phyloP scores from a whole-genome alignment of 2,888 invertebrate genomes.

The Pristionchus arcanus region DNA sequence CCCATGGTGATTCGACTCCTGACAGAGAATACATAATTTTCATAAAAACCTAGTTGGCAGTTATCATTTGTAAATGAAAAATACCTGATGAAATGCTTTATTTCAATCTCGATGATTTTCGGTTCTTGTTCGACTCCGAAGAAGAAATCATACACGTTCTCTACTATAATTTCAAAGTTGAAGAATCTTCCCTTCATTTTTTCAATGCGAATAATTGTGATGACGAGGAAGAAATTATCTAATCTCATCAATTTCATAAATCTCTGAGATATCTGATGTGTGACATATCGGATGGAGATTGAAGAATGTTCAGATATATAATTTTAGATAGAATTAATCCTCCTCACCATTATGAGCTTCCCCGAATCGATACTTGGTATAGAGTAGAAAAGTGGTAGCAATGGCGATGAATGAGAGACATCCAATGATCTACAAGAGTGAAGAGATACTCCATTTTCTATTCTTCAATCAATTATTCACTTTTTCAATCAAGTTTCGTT shows the following conservation, averaged over 20 bases:
- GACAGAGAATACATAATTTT: not conserved
- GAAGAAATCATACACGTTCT: constrained; percentile 54
- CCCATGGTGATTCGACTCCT: constrained; percentile 53
- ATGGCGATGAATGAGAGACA: constrained; percentile 7
- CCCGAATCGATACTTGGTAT: constrained; percentile 3
- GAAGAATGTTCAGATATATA: too few relatives aligned
- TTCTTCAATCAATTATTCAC: not conserved
- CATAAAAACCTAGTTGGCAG: too few relatives aligned
- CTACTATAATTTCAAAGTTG: constrained; percentile 30
- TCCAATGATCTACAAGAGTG: constrained; percentile 12
- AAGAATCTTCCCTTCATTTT: not conserved
- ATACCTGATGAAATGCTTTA: constrained; percentile 52
- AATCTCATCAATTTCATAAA: not conserved
- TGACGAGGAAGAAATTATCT: not conserved
- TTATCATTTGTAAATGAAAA: not conserved
- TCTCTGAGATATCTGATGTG: not conserved
- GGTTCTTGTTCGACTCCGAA: constrained; percentile 55
- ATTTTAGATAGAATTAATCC: not conserved
- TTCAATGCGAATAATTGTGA: not conserved
- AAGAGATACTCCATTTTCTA: not conserved
- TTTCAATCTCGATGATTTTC: constrained; percentile 42
- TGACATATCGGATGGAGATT: not conserved
- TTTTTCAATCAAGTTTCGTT: not conserved
- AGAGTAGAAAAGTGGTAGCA: constrained; percentile 8
- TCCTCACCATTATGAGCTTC: constrained; percentile 41